Evolutionary conservation across 2,113 vertebrate species (phyloP).

Genomic region (Setophaga kirtlandii): DNA sequence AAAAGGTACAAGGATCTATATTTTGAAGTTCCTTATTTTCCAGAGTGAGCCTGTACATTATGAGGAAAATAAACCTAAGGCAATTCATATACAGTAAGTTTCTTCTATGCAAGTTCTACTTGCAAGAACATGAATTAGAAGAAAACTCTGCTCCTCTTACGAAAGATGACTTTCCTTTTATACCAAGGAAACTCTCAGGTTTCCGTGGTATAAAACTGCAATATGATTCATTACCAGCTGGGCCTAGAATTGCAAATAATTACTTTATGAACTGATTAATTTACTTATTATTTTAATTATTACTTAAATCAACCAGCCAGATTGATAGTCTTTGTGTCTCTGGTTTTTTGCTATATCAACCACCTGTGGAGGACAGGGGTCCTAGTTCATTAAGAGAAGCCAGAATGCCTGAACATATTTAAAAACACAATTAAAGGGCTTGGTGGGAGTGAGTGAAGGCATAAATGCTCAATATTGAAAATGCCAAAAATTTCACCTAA

Average conservation of each 20-base stretch:
- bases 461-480: slow-evolving; percentile 21
- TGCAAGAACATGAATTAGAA: background rate
- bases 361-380: background rate
- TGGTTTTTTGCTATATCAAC: background rate
- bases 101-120: background rate
- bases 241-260: background rate
- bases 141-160: background rate
- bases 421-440: slow-evolving; percentile 16
- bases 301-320: slow-evolving; percentile 19
- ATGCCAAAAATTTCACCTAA: slow-evolving; percentile 37
- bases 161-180: background rate
- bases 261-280: background rate
- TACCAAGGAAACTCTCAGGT: background rate
- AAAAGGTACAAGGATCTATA: background rate
- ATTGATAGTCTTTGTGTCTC: background rate
- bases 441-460: background rate
- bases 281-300: background rate
- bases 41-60: background rate
- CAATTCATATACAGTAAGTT: background rate
- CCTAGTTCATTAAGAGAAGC: slow-evolving; percentile 37
- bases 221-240: background rate
- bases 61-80: background rate
- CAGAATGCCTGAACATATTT: slow-evolving; percentile 41
- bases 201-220: background rate
- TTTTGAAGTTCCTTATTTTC: background rate